Evolutionary conservation across 2,797 vertebrate genomes (phyloP), one percentile per base, ranked within the genome.

Genomic region (Tapera naevia): DNA sequence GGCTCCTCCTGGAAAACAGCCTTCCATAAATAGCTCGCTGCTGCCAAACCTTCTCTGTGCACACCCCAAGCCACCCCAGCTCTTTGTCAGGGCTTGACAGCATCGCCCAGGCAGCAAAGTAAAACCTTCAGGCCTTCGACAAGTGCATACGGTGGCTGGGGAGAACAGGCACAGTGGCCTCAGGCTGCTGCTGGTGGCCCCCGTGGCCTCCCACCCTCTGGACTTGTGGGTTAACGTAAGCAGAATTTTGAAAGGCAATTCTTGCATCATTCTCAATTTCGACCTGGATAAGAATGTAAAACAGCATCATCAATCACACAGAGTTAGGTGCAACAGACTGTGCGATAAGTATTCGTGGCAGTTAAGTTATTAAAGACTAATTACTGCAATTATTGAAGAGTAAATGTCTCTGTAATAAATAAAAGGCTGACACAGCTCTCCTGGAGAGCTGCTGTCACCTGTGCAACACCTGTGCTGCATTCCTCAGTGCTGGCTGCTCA

Each of bases 401-500:
- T 50, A 56, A 32, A 10, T 4, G 11, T 53, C 32, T 86, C 37
- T 76, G 28, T 73, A 30, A 64, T 3, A 28, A 39, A 25, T 56
- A 7, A 1, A 24, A 10, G 32, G 60, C n/a, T 69, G 53, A 37
- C 11, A 1, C 35, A 51, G 35, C 35, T 50, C 13, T 72, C 30
- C 50, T 28, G 58, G 35, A 58, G 78, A 66, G 50, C 62, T 61
- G 67, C 37, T 9, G 0, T 67, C 48, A 23, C 30, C 15, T 0
- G 1, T 43, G 46, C 48, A 18, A 22, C 24, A 15, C 5, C 37
- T 33, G 10, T 5, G 1, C 16, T 12, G 35, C 1, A 0, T 46
- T 51, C 50, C 4, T 0, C 3, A 1, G 11, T 10, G 21, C 21
- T 11, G 25, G 51, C 50, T 50, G 8, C 14, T 58, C 0, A 0